Conservation (phyloP, 2,797 vertebrate species). For the Amblyraja radiata region DNA sequence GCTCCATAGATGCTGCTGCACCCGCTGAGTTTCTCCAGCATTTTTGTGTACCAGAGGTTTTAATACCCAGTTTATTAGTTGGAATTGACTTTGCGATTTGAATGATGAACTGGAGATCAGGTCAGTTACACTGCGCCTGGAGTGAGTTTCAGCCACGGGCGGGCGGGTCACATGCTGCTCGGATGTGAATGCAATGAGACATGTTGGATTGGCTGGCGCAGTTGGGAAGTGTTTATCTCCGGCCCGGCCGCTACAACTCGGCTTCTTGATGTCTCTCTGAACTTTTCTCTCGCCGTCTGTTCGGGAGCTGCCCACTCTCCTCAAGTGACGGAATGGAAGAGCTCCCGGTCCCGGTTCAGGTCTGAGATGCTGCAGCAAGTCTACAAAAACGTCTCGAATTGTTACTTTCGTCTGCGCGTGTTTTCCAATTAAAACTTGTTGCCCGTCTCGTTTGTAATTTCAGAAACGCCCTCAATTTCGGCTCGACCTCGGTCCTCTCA, state of each 20-base stretch:
- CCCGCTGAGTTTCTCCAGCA: no score
- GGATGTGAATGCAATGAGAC: not conserved
- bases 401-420: not conserved
- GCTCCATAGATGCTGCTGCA: no score
- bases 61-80: not conserved
- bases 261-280: not conserved
- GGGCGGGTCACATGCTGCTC: not conserved
- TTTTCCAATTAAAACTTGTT: not conserved
- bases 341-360: not conserved
- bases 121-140: no score
- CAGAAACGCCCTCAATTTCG: slow-evolving; percentile 44
- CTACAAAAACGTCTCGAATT: not conserved
- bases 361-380: not conserved
- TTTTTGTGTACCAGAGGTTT: no score
- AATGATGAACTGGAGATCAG: not conserved
- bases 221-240: not conserved
- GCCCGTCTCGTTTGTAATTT: not conserved
- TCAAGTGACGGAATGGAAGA: not conserved
- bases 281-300: not conserved
- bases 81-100: not conserved
- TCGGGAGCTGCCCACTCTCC: no score
- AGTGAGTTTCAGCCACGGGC: not conserved
- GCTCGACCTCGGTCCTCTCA: slow-evolving; percentile 71
- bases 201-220: not conserved
- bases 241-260: not conserved